phyloP scores from a whole-genome alignment of 2,113 vertebrate genomes.

The Desmodus rotundus region DNA sequence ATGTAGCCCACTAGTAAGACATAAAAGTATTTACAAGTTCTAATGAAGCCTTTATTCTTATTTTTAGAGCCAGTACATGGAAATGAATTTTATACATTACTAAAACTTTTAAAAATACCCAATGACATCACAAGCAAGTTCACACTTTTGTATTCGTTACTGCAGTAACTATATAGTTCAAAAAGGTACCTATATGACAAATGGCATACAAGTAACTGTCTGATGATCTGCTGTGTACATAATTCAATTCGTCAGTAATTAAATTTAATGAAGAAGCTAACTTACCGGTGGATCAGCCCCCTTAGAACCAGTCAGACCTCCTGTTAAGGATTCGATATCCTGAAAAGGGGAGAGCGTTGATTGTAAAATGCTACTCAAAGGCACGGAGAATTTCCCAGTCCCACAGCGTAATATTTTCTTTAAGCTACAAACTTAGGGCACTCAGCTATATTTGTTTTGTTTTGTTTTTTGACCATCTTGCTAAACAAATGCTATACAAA shows the following conservation, averaged over 20 bases:
- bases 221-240: neutral
- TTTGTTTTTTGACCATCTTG: neutral
- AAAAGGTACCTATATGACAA: neutral
- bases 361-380: conserved; percentile 57
- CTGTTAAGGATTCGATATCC: conserved; percentile 75
- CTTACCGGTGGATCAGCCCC: conserved; percentile 76
- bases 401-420: neutral
- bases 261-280: conserved; percentile 60
- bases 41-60: neutral
- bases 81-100: neutral
- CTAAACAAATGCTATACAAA: neutral
- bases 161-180: neutral
- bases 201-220: neutral
- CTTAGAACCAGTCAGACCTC: conserved; percentile 75
- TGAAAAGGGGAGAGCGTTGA: conserved; percentile 67
- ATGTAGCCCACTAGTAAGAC: neutral
- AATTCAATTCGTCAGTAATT: conserved; percentile 11
- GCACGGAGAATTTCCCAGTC: neutral
- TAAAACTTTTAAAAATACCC: neutral
- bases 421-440: neutral
- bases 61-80: neutral
- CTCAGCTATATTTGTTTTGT: neutral
- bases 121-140: neutral
- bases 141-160: neutral
- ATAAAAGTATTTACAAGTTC: neutral